Conservation (phyloP, 2,113 vertebrate species). For the Petrocephalus microphthalmus region DNA sequence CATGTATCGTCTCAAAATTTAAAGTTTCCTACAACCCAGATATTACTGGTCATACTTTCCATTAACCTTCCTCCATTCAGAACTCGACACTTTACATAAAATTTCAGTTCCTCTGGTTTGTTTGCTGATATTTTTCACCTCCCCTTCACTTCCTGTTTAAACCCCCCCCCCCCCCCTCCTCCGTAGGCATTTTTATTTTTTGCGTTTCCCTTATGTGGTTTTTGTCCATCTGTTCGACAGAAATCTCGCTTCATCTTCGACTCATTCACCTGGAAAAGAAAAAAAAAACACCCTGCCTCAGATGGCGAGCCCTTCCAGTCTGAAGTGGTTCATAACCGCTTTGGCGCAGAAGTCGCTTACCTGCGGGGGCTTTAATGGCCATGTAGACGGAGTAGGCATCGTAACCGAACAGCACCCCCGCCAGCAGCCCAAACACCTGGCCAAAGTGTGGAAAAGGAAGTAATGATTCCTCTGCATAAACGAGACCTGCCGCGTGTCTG, state of each 20-base stretch:
- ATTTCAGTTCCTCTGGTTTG: neutral
- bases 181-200: neutral
- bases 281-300: neutral
- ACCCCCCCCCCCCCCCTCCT: neutral
- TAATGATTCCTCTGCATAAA: neutral
- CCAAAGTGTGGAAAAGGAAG: neutral
- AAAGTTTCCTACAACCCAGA: neutral
- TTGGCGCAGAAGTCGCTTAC: neutral
- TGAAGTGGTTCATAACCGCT: neutral
- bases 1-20: neutral
- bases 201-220: neutral
- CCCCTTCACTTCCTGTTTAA: neutral
- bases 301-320: neutral
- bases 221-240: neutral
- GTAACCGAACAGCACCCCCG: slow-evolving; percentile 32
- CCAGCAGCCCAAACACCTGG: slow-evolving; percentile 61
- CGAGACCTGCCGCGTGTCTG: neutral
- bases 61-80: neutral
- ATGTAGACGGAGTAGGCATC: slow-evolving; percentile 36
- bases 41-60: neutral
- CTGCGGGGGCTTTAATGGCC: slow-evolving; percentile 31
- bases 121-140: neutral
- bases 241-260: neutral
- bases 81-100: neutral
- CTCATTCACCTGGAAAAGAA: neutral